phyloP scores from a whole-genome alignment of 2,888 invertebrate genomes.

The Cataglyphis albicans region DNA sequence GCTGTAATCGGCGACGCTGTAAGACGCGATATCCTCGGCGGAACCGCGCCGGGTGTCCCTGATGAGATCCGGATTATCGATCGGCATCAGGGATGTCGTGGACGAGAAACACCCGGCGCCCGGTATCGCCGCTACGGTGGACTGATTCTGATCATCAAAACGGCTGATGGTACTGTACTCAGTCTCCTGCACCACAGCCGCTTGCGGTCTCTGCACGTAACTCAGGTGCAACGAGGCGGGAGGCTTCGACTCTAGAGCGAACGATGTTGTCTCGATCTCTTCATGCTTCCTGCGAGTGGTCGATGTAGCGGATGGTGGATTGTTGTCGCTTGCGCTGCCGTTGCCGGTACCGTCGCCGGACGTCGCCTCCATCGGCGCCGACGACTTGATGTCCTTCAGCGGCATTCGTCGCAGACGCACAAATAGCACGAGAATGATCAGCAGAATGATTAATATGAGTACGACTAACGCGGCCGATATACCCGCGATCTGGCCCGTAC shows the following conservation, averaged over 20 bases:
- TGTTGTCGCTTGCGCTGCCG: constrained; percentile 61
- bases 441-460: constrained; percentile 91
- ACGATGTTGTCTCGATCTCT: constrained; percentile 82
- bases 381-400: constrained; percentile 91
- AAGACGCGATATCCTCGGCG: constrained; percentile 86
- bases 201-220: constrained; percentile 81
- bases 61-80: constrained; percentile 94
- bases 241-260: constrained; percentile 78
- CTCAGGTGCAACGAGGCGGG: constrained; percentile 82
- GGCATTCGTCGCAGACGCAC: constrained; percentile 92
- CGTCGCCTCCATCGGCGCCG: constrained; percentile 86
- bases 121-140: constrained; percentile 88
- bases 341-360: constrained; percentile 86
- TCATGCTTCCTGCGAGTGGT: constrained; percentile 79
- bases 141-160: constrained; percentile 89
- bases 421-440: constrained; percentile 91
- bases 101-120: constrained; percentile 89
- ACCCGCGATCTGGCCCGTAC: constrained; percentile 94
- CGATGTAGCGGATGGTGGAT: constrained; percentile 67
- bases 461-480: constrained; percentile 93
- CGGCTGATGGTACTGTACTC: constrained; percentile 86
- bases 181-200: constrained; percentile 81
- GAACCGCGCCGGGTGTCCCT: constrained; percentile 89
- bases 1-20: constrained; percentile 93
- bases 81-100: constrained; percentile 90